A percentile compares a stretch with the other conserved stretches of the same genome.
phyloP scores from a whole-genome alignment of 2,797 vertebrate genomes.

The Nannoperca australis region DNA sequence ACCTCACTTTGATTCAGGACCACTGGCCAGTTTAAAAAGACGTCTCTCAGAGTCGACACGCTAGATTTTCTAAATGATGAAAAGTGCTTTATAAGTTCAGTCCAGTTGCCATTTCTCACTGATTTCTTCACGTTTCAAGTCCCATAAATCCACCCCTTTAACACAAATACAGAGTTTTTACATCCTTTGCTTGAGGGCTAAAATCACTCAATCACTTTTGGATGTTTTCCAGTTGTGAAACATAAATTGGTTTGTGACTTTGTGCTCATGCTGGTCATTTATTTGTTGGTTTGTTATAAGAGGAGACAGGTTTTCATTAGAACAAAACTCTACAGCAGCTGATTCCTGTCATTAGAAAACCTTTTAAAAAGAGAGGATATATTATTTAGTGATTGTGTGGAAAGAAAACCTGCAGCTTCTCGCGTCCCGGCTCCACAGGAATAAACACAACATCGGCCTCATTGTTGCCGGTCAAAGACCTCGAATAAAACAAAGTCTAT shows the following conservation, averaged over 20 bases:
- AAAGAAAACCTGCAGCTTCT: background rate
- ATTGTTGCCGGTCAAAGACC: conserved; percentile 26
- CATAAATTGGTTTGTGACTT: background rate
- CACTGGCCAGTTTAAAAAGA: background rate
- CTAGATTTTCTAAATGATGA: background rate
- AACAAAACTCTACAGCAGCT: background rate
- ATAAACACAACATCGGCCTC: conserved; percentile 9
- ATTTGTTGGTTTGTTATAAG: background rate
- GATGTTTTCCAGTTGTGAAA: background rate
- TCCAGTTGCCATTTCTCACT: background rate
- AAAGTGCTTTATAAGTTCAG: background rate
- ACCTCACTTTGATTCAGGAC: background rate
- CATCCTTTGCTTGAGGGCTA: background rate
- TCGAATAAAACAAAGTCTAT: conserved; percentile 32
- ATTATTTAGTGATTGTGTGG: conserved; percentile 9
- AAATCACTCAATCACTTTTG: background rate
- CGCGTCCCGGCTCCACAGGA: conserved; percentile 13
- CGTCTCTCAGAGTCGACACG: background rate
- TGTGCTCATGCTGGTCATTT: background rate
- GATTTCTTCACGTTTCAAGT: background rate
- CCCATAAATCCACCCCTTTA: background rate
- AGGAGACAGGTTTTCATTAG: conserved; percentile 7
- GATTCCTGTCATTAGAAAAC: conserved; percentile 6
- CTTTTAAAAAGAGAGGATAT: background rate
- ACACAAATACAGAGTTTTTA: background rate